A percentile compares a stretch with the other conserved stretches of the same genome.
Evolutionary conservation across 2,888 invertebrate genomes (phyloP).

Genomic region (Xylocampa areola): DNA sequence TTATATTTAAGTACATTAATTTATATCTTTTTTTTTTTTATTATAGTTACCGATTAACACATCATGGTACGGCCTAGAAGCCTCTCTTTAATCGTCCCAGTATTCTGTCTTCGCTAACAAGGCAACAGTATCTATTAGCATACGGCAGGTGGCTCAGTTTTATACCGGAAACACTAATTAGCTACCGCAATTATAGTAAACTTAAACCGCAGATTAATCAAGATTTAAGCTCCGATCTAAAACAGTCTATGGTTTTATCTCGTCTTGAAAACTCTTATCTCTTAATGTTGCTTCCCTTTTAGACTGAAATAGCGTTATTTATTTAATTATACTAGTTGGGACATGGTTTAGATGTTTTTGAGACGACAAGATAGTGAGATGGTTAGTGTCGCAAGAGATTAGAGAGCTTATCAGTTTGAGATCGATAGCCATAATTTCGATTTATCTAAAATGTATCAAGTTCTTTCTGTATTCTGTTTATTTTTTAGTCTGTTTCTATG

Average conservation of each 20-base stretch:
- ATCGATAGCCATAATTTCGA: too few species aligned
- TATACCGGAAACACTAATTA: constrained; percentile 50
- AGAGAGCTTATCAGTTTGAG: too few species aligned
- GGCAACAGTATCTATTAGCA: constrained; percentile 32
- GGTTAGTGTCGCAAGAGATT: too few species aligned
- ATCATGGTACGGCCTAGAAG: too few species aligned
- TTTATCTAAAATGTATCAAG: too few species aligned
- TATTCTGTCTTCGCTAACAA: constrained; percentile 26
- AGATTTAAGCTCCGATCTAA: constrained; percentile 25
- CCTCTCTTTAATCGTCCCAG: not conserved
- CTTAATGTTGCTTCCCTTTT: constrained; percentile 1
- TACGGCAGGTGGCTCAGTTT: constrained; percentile 45
- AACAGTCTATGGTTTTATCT: constrained; percentile 12
- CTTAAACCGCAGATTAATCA: constrained; percentile 12
- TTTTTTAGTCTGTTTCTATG: too few species aligned
- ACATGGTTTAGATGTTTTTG: not conserved
- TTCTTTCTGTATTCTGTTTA: too few species aligned
- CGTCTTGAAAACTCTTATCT: not conserved
- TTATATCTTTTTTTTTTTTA: too few species aligned
- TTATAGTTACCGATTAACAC: too few species aligned
- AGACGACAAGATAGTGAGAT: not conserved
- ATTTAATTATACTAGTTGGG: not conserved
- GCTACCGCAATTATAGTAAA: constrained; percentile 37
- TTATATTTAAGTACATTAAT: too few species aligned
- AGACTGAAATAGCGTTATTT: not conserved